Base-by-base conservation (phyloP, 2,888 invertebrate species). In the Drosophila affinis region DNA sequence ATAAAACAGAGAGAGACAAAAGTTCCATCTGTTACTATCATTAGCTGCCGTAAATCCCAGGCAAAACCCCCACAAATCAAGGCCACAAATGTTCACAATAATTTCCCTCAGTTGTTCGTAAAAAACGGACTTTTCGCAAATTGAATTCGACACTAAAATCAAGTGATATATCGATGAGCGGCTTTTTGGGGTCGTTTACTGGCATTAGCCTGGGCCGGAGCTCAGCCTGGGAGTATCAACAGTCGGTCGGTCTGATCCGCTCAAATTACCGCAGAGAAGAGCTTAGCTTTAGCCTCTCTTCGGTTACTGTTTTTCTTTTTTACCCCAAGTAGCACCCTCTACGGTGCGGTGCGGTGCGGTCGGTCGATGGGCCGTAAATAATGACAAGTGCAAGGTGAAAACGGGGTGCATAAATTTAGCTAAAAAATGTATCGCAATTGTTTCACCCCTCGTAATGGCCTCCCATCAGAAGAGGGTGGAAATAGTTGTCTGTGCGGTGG, bases 321-420 rank as follows among this genome's bases (percentile, higher is more conserved):
- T 59, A 55, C 56, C 45, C 52, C 46, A 29, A 34, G 29, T 44
- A 59, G 53, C 70, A 57, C 76, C 53, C 34, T 39, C 39, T 2
- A 2, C 14, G 12, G 4, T 34, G 12, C 6, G 14, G 12, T 32
- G 34, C 34, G 39, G 14, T 39, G 39, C 14, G 39, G 14, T 6
- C 24, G 24, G 24, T 47, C 54, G 55, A 21, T 44, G 55, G 34
- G 49, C 51, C 69, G 61, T 81, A 85, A 84, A 86, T 81, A 87
- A 75, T 67, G 79, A 84, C 88, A 86, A 86, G 87, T 84, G 84
- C 71, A 70, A 27, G 62, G 71, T 65, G 52, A 60, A 75, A 88
- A 88, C 39, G 81, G 85, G 85, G 85, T 86, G 85, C 85, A 86
- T 86, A 86, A 86, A 86, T 86, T 86, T 81, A 75, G 80, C 78